These are phyloP conservation scores for Drosophila pachea DNA, from an alignment of 1,140 invertebrate species.

Conservation along the genomic window DNA sequence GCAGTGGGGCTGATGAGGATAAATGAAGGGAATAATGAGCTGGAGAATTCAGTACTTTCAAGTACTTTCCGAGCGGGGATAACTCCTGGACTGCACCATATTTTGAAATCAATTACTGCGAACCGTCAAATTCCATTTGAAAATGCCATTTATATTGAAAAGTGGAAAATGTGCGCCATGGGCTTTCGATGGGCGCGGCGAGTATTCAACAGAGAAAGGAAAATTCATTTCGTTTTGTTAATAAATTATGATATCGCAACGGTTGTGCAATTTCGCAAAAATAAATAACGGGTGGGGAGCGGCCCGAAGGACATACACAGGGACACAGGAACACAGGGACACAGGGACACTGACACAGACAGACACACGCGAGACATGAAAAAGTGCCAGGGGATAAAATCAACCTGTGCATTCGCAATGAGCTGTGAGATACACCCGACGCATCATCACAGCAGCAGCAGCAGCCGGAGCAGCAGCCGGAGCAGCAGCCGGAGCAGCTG, in stretches of 20 bases:
- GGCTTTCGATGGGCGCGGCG: conserved; percentile 48
- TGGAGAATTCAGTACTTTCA: too few species aligned
- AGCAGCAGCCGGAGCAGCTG: conserved; percentile 22
- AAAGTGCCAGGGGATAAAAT: conserved; percentile 73
- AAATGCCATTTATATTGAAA: conserved; percentile 52
- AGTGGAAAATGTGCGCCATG: conserved; percentile 58
- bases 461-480: conserved; percentile 25
- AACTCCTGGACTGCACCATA: too few species aligned
- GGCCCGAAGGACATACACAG: not conserved
- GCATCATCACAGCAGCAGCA: conserved; percentile 37
- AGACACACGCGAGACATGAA: conserved; percentile 47
- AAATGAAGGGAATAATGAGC: too few species aligned
- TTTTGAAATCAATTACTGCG: too few species aligned
- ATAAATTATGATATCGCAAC: conserved; percentile 74
- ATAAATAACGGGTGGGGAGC: conserved; percentile 26
- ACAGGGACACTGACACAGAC: conserved; percentile 42
- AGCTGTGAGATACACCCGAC: conserved; percentile 60
- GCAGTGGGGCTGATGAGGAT: too few species aligned
- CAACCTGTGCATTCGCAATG: conserved; percentile 78
- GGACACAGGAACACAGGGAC: conserved; percentile 1
- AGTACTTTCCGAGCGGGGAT: too few species aligned
- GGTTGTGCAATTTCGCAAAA: conserved; percentile 65
- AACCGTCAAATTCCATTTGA: not conserved
- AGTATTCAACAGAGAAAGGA: conserved; percentile 22
- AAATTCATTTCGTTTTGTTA: conserved; percentile 70